Evolutionary conservation across 2,888 invertebrate genomes (phyloP).

Genomic region (Parnassius glacialis): DNA sequence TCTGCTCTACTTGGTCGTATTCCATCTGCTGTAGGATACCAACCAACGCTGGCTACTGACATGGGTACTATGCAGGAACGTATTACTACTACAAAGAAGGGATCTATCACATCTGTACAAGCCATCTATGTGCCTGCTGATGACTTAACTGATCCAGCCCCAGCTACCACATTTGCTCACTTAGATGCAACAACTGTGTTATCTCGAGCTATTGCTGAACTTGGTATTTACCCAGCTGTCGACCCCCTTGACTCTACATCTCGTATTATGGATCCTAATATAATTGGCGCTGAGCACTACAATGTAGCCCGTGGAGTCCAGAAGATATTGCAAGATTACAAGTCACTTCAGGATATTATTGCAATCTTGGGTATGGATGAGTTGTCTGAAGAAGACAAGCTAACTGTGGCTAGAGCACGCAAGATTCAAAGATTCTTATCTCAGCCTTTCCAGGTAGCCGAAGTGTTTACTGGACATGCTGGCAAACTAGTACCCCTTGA

Average conservation of each 20-base stretch:
- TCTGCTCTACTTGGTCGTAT: constrained; percentile 97
- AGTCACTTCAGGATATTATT: constrained; percentile 91
- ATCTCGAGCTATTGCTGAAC: constrained; percentile 95
- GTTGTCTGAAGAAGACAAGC: constrained; percentile 96
- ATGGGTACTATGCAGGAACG: constrained; percentile 99
- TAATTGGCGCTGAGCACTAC: constrained; percentile 95
- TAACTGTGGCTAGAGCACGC: constrained; percentile 95
- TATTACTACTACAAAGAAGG: constrained; percentile 95
- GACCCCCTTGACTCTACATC: constrained; percentile 97
- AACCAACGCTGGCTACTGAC: constrained; percentile 97
- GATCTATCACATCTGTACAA: constrained; percentile 95
- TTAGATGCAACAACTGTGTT: constrained; percentile 97
- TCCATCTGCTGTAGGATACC: constrained; percentile 97
- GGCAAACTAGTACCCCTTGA: constrained; percentile 92
- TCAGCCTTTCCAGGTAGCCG: constrained; percentile 94
- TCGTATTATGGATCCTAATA: constrained; percentile 96
- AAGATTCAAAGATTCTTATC: constrained; percentile 65
- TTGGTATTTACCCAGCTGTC: constrained; percentile 97
- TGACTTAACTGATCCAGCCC: constrained; percentile 97
- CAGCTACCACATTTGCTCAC: constrained; percentile 97
- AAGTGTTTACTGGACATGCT: constrained; percentile 95
- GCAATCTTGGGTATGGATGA: constrained; percentile 93
- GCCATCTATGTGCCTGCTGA: constrained; percentile 98
- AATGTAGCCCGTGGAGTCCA: constrained; percentile 94
- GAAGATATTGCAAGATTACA: constrained; percentile 93